Percentiles rank a stretch among this genome's conserved stretches.
These are phyloP conservation scores for Rhagium mordax DNA, from an alignment of 2,888 invertebrate genomes.

Conservation along the genomic window DNA sequence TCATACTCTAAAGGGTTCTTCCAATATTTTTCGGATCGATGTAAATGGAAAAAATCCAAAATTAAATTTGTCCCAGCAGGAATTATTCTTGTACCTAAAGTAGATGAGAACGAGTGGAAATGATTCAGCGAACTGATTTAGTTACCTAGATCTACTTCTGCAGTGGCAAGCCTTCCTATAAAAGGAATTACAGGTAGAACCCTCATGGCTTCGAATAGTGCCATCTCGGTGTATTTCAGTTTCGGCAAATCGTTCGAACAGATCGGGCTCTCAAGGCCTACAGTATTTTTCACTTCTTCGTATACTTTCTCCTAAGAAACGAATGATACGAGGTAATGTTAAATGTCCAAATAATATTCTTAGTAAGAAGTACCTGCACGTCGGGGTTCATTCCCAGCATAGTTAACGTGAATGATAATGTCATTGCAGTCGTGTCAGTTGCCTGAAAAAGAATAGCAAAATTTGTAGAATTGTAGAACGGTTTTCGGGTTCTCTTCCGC, in stretches of 20 bases:
- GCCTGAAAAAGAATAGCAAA: slow-evolving; percentile 35
- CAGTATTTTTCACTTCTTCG: slow-evolving; percentile 40
- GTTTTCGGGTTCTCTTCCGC: too few species aligned
- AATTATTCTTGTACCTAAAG: slow-evolving; percentile 43
- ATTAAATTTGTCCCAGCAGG: slow-evolving; percentile 42
- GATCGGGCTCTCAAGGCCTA: slow-evolving; percentile 40
- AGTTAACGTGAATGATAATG: slow-evolving; percentile 41
- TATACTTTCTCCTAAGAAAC: slow-evolving; percentile 43
- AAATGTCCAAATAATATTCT: too few species aligned
- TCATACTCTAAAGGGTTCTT: slow-evolving; percentile 73
- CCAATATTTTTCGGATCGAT: slow-evolving; percentile 71
- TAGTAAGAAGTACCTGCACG: slow-evolving; percentile 38
- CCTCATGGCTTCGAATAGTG: slow-evolving; percentile 45
- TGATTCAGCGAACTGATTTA: too few species aligned
- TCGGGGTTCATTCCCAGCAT: slow-evolving; percentile 46
- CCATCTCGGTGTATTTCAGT: slow-evolving; percentile 46
- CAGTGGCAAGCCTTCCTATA: slow-evolving; percentile 35
- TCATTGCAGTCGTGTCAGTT: slow-evolving; percentile 44
- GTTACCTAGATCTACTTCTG: slow-evolving; percentile 43
- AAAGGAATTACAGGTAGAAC: slow-evolving; percentile 42
- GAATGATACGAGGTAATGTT: too few species aligned
- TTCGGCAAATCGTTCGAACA: slow-evolving; percentile 40
- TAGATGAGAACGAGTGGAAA: too few species aligned
- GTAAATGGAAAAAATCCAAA: slow-evolving; percentile 37
- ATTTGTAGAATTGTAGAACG: too few species aligned